phyloP scores from a whole-genome alignment of 2,888 invertebrate species.

The Mylabris sibirica region DNA sequence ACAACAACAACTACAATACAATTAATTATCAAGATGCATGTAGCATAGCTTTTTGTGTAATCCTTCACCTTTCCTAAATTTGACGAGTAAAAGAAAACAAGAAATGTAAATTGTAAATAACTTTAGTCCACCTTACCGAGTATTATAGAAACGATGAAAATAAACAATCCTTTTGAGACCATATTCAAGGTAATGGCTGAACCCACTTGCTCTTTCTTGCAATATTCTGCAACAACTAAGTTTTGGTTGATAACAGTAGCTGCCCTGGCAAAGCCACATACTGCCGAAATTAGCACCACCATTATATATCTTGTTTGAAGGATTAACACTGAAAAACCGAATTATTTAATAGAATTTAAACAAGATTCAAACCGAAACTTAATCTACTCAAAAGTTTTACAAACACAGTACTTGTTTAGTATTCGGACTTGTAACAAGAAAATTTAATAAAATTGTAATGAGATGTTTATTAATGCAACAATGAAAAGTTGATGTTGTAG shows the following conservation, averaged over 20 bases:
- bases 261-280: conserved; percentile 76
- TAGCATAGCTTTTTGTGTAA: conserved; percentile 68
- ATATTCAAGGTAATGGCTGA: conserved; percentile 77
- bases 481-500: background rate
- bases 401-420: background rate
- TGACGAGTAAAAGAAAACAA: background rate
- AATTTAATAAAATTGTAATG: background rate
- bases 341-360: conserved; percentile 16
- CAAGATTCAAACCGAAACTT: background rate
- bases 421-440: background rate
- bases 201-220: conserved; percentile 65
- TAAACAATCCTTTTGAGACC: conserved; percentile 74
- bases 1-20: conserved; percentile 65
- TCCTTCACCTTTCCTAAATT: conserved; percentile 72
- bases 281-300: conserved; percentile 65
- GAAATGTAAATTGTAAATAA: background rate
- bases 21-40: conserved; percentile 72
- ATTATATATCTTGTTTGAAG: conserved; percentile 65
- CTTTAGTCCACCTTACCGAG: conserved; percentile 52
- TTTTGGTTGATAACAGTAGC: conserved; percentile 78
- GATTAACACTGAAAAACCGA: conserved; percentile 66
- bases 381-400: background rate
- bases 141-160: conserved; percentile 70
- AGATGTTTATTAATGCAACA: background rate
- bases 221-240: conserved; percentile 73